phyloP scores from a whole-genome alignment of 1,140 invertebrate species.

The Amphibalanus amphitrite region DNA sequence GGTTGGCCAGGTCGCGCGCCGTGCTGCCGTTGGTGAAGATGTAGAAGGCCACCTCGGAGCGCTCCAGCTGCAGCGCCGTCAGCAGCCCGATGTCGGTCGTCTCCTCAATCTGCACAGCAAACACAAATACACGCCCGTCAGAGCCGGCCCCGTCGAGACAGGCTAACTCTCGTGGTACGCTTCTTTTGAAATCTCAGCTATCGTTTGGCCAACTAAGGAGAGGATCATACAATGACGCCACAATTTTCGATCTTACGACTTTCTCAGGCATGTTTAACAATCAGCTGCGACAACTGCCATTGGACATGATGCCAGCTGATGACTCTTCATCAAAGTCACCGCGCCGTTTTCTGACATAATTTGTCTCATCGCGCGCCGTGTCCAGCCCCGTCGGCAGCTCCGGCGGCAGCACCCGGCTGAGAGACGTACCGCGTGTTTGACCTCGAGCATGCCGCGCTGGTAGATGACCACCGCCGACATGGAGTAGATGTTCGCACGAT shows the following conservation, averaged over 20 bases:
- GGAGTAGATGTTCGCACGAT: constrained; percentile 55
- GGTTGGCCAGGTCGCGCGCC: constrained; percentile 38
- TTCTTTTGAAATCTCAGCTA: not conserved
- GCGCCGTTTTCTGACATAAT: not conserved
- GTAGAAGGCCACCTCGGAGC: constrained; percentile 65
- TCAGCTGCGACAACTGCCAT: too few species aligned
- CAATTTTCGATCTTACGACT: too few species aligned
- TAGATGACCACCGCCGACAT: constrained; percentile 39
- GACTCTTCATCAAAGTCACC: not conserved
- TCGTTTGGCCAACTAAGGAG: not conserved
- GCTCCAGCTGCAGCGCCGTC: constrained; percentile 55
- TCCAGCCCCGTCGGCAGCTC: not conserved
- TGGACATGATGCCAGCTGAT: too few species aligned
- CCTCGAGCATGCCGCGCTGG: constrained; percentile 6
- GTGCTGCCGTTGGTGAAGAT: constrained; percentile 62
- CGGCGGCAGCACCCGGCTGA: too few species aligned
- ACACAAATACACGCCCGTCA: too few species aligned
- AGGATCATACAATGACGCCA: not conserved
- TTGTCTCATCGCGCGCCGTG: not conserved
- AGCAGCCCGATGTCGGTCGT: constrained; percentile 63
- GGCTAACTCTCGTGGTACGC: too few species aligned
- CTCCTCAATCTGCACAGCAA: constrained; percentile 46
- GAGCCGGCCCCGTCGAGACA: too few species aligned
- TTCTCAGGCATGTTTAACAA: too few species aligned
- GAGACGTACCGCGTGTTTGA: not conserved